Evolutionary conservation across 2,797 vertebrate species (phyloP).

Genomic region (Periparus ater): DNA sequence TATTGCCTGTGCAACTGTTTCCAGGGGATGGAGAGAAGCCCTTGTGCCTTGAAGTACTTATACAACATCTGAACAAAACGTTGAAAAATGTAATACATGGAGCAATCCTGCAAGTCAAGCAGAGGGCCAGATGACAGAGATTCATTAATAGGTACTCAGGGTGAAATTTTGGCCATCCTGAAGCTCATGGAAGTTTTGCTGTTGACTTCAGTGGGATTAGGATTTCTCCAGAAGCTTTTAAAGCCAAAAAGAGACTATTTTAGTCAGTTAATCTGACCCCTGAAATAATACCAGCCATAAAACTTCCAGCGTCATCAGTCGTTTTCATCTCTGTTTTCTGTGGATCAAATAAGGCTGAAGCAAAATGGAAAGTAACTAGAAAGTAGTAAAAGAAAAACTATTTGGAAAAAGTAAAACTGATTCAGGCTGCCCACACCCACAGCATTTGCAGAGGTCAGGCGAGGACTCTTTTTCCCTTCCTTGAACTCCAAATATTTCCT

Average conservation of each 20-base stretch:
- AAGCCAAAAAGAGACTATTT: neutral
- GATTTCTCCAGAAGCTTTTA: constrained; percentile 7
- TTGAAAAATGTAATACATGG: constrained; percentile 23
- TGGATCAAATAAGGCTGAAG: constrained; percentile 56
- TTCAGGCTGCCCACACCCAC: constrained; percentile 53
- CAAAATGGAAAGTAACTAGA: constrained; percentile 63
- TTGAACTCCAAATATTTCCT: constrained; percentile 59
- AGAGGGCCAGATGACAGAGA: neutral
- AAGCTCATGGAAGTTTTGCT: constrained; percentile 6
- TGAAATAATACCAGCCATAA: neutral
- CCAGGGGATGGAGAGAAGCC: constrained; percentile 24
- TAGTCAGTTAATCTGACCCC: constrained; percentile 13
- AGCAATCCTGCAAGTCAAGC: neutral
- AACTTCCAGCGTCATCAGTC: neutral
- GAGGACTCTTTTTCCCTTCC: constrained; percentile 57
- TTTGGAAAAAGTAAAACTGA: constrained; percentile 40
- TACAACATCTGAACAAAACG: neutral
- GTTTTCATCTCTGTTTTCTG: constrained; percentile 6
- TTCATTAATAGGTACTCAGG: neutral
- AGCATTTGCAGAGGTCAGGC: constrained; percentile 46
- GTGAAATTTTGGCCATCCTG: neutral
- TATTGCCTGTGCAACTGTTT: constrained; percentile 28
- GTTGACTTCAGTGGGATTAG: neutral
- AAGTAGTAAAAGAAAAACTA: constrained; percentile 48
- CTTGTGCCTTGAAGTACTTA: constrained; percentile 38